Evolutionary conservation across 2,888 invertebrate species (phyloP).

Genomic region (Paralinhomoeus sp.): DNA sequence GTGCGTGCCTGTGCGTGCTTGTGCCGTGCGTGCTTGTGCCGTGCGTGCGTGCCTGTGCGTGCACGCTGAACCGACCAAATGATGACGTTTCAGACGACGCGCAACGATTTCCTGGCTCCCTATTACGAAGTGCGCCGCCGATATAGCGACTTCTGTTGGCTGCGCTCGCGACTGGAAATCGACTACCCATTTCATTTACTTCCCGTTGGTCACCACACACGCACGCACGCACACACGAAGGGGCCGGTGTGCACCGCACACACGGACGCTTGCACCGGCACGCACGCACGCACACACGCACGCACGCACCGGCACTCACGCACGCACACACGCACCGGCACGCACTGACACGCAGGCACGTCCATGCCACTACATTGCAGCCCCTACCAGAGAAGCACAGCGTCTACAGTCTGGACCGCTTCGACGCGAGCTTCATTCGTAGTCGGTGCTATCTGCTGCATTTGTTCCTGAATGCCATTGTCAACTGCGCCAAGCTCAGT

Average conservation of each 20-base stretch:
- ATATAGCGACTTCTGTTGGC: slow-evolving; percentile 50
- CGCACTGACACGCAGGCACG: too few species aligned
- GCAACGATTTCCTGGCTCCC: slow-evolving; percentile 40
- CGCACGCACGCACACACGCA: too few species aligned
- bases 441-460: slow-evolving; percentile 43
- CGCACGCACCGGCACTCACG: too few species aligned
- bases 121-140: slow-evolving; percentile 43
- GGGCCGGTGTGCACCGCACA: too few species aligned
- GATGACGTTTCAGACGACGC: slow-evolving; percentile 29
- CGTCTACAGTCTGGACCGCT: slow-evolving; percentile 43
- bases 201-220: slow-evolving; percentile 44
- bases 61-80: too few species aligned
- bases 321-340: too few species aligned
- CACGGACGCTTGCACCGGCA: too few species aligned
- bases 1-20: too few species aligned
- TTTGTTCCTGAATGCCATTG: slow-evolving; percentile 41
- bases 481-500: slow-evolving; percentile 46
- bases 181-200: slow-evolving; percentile 43
- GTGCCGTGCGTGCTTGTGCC: too few species aligned
- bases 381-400: slow-evolving; percentile 43
- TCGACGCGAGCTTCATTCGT: slow-evolving; percentile 45
- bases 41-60: too few species aligned
- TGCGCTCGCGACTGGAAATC: slow-evolving; percentile 41
- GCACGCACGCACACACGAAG: too few species aligned
- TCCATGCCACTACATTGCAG: neutral